A percentile compares a stretch with the other conserved stretches of the same genome.
These are phyloP conservation scores for Rapana venosa DNA, from an alignment of 2,888 invertebrate genomes.

Conservation along the genomic window DNA sequence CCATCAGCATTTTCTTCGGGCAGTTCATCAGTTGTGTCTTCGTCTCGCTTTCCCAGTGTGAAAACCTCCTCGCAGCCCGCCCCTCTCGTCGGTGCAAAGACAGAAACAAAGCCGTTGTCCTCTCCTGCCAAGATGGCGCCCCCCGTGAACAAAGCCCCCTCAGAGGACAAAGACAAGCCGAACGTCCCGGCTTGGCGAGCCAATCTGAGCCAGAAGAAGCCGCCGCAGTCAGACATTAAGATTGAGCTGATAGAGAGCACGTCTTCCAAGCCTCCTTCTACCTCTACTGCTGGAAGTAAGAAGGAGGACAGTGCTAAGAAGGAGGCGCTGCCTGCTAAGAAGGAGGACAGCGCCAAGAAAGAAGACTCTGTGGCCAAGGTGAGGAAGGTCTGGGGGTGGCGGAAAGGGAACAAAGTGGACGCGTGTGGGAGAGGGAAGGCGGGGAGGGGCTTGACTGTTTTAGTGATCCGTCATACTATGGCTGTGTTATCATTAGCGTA, in stretches of 20 bases:
- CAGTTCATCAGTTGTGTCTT: constrained; percentile 14
- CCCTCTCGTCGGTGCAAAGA: constrained; percentile 14
- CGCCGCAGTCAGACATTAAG: constrained; percentile 56
- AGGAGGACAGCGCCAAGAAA: constrained; percentile 13
- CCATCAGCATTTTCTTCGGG: not conserved
- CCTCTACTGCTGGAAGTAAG: not conserved
- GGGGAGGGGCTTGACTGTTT: no score
- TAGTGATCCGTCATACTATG: no score
- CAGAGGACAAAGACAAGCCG: constrained; percentile 44
- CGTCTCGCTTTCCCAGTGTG: constrained; percentile 27
- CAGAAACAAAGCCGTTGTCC: not conserved
- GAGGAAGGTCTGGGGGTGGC: not conserved
- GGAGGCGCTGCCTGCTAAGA: constrained; percentile 26
- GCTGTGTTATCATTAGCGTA: no score
- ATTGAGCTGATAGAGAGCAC: constrained; percentile 71
- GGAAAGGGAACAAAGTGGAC: no score
- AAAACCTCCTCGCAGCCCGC: not conserved
- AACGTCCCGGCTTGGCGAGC: constrained; percentile 61
- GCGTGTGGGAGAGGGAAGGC: no score
- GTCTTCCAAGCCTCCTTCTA: not conserved
- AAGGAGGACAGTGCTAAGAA: constrained; percentile 36
- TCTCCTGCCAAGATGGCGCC: constrained; percentile 21
- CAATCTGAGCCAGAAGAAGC: constrained; percentile 52
- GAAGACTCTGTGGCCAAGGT: constrained; percentile 34
- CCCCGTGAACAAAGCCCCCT: constrained; percentile 40